Evolutionary conservation across 1,140 invertebrate species (phyloP).

Genomic region (Plutomurus gul): DNA sequence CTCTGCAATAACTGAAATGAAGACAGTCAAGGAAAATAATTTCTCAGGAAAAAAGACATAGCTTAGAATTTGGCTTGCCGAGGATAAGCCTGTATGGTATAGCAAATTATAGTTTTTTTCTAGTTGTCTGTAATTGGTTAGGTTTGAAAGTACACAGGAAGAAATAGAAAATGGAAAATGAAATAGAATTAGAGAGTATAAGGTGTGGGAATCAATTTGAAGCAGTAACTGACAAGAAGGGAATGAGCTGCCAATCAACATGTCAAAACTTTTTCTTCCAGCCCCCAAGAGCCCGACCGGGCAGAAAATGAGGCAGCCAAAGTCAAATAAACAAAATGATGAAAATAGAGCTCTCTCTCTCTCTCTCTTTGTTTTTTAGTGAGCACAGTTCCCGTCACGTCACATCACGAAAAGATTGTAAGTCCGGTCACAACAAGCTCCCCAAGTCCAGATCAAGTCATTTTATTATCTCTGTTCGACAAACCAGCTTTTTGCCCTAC

Average conservation of each 20-base stretch:
- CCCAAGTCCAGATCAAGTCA: neutral
- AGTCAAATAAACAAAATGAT: conserved; percentile 32
- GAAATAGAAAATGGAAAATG: neutral
- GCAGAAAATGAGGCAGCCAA: conserved; percentile 8
- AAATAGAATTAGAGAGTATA: conserved; percentile 4
- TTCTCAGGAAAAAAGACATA: no score
- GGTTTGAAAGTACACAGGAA: neutral
- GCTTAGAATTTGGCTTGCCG: no score
- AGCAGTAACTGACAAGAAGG: conserved; percentile 42
- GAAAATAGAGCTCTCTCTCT: conserved; percentile 19
- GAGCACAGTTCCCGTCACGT: neutral
- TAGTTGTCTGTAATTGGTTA: no score
- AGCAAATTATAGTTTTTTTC: no score
- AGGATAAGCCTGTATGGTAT: no score
- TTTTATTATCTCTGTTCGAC: neutral
- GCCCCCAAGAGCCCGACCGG: neutral
- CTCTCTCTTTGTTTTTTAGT: neutral
- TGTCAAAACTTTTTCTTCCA: conserved; percentile 43
- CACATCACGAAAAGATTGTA: no score
- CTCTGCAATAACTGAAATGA: no score
- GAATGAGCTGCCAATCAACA: conserved; percentile 50
- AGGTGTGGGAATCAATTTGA: conserved; percentile 45
- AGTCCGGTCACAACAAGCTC: no score
- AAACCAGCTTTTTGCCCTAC: no score
- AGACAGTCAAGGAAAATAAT: no score